Base-by-base conservation (phyloP, 2,888 invertebrate species). In the Napeogenes inachia region DNA sequence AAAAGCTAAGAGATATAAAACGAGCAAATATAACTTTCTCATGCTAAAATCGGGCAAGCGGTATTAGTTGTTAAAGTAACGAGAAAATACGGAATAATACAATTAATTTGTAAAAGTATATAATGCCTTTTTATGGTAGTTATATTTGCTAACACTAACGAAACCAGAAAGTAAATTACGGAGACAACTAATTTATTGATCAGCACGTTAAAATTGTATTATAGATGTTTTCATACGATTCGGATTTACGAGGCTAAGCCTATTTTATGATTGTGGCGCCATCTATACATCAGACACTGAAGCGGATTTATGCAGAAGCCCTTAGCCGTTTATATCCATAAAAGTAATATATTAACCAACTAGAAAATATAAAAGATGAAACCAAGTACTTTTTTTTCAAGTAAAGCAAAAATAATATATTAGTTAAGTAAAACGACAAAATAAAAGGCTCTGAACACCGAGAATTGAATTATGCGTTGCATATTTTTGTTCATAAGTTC, bases 241-340 rank as follows among this genome's bases (percentile, higher is more conserved):
- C 78, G 79, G 77, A 76, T 82, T 83, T 82, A 85, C 74, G 80
- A 80, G 73, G 75, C 62, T 77, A 78, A 79, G 75, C 75, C 73
- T 73, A 74, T 75, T 78, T 77, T 76, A 67, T 71, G 73, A 67
- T 68, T 70, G 73, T 74, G 76, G 81, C 82, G 82, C 80, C 81
- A 76, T 75, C 75, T 78, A 77, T 80, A 78, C 77, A 75, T 76
- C 74, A 76, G 70, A 68, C 70, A 65, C 66, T 63, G 53, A 57
- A 57, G 56, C 10, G 2, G 10, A 42, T 42, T 42, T 42, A 42
- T 42, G 42, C 5, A 42, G 42, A 42, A 2, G 42, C 1, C 42
- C 12, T 42, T 42, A 42, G 10, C 42, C 2, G 42, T 42, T 10
- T 10, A 42, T 42, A 2, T 42, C 10, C 0, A 42, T 42, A 42